A percentile compares a stretch with the other conserved stretches of the same genome.
Conservation (phyloP, 2,888 invertebrate species). For the Xestia c-nigrum region DNA sequence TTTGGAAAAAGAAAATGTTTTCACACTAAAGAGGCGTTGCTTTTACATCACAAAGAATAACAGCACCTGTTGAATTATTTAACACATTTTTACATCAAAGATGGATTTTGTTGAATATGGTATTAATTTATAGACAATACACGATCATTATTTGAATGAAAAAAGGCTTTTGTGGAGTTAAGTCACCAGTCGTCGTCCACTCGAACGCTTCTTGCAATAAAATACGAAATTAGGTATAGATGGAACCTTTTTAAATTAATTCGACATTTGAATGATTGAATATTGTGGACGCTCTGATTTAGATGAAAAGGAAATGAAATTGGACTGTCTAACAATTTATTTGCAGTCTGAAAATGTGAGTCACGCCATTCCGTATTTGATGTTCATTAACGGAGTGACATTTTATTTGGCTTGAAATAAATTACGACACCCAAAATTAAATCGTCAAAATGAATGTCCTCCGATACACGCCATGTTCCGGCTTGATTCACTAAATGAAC, state of each 20-base stretch:
- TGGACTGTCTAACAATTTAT: background rate
- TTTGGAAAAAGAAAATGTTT: too few species aligned
- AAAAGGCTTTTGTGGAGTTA: slow-evolving; percentile 37
- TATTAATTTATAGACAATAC: too few species aligned
- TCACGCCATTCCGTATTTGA: slow-evolving; percentile 4
- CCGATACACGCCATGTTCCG: slow-evolving; percentile 59
- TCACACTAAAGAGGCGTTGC: too few species aligned
- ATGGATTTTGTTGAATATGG: too few species aligned
- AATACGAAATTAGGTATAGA: slow-evolving; percentile 40
- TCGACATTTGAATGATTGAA: slow-evolving; percentile 11
- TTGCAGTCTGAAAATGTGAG: background rate
- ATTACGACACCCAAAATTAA: slow-evolving; percentile 53
- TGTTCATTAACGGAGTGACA: slow-evolving; percentile 13
- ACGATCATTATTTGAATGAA: too few species aligned
- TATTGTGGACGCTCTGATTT: slow-evolving; percentile 8
- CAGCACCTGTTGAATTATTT: too few species aligned
- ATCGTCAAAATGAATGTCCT: slow-evolving; percentile 69
- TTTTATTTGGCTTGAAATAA: slow-evolving; percentile 3
- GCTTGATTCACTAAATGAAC: slow-evolving; percentile 58
- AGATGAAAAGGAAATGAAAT: too few species aligned
- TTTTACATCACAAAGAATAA: too few species aligned
- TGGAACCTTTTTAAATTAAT: slow-evolving; percentile 14
- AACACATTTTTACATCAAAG: too few species aligned
- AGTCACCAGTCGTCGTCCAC: background rate
- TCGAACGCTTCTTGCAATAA: slow-evolving; percentile 15